Conservation (phyloP, 2,113 vertebrate species). For the Murina feae region DNA sequence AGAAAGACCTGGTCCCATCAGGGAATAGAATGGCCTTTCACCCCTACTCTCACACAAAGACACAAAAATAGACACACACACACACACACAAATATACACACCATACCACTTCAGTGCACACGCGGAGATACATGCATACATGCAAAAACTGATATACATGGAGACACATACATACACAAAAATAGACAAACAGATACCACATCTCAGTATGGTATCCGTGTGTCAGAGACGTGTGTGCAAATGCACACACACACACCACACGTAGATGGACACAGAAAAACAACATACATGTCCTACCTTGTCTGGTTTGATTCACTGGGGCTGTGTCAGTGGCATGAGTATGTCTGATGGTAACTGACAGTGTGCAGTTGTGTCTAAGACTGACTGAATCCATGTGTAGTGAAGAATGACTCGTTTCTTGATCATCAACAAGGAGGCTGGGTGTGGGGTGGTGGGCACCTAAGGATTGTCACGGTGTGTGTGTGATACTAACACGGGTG, state of each 20-base stretch:
- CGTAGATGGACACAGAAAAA: not conserved
- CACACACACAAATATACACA: not conserved
- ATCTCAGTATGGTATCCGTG: too few relatives aligned
- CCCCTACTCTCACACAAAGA: too few relatives aligned
- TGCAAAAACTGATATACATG: not conserved
- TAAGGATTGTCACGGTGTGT: not conserved
- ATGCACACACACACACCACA: too few relatives aligned
- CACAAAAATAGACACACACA: not conserved
- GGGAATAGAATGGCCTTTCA: not conserved
- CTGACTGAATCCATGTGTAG: not conserved
- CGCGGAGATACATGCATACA: not conserved
- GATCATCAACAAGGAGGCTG: not conserved
- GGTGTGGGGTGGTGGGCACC: not conserved
- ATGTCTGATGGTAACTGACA: not conserved
- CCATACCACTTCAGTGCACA: not conserved
- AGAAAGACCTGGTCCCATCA: not conserved
- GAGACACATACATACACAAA: not conserved
- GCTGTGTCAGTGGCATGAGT: not conserved
- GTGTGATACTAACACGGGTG: not conserved
- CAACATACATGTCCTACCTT: accelerated
- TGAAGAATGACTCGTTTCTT: not conserved
- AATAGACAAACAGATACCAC: too few relatives aligned
- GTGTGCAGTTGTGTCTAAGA: not conserved
- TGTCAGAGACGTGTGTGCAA: not conserved
- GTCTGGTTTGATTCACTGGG: not conserved